Base-by-base conservation (phyloP, 2,797 vertebrate species). In the Lacerta viridis region DNA sequence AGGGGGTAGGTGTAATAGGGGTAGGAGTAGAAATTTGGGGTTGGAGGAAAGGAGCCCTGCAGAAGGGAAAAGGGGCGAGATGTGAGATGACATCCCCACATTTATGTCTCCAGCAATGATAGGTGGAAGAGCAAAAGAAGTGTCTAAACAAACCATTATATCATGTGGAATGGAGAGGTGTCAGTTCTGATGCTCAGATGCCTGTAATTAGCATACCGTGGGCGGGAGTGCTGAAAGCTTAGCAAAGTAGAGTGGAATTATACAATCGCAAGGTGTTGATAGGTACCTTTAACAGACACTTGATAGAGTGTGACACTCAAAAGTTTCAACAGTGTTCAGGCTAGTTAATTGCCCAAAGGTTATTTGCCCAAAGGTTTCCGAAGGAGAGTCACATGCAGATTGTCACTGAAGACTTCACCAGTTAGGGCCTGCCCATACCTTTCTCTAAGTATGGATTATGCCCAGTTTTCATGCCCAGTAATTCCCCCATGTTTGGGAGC, bases 111-210 rank as follows among this genome's bases (percentile, higher is more conserved):
- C 3, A 39, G 80, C 71, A 76, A 7, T 55, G 43, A 68, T 75
- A 68, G 39, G 61, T 68, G 55, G 25, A 59, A 68, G 33, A 85
- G 59, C 18, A 72, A n/a, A 36, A 39, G 27, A 75, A 4, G 46
- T 68, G 46, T 82, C 78, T 89, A 76, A 89, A 80, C 74, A 75
- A 85, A 43, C 9, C 25, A 75, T 83, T 68, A 85, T 75, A 50
- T 81, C 61, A 50, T n/a, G 8, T 27, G 27, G 17, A 41, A 81
- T 23, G 27, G 61, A 68, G 64, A 76, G 33, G 5, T 89, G 78
- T 55, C 59, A 41, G 11, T 76, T 82, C 17, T n/a, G 36, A 36
- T 23, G 29, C 46, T n/a, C 55, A 55, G 33, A 82, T 81, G 27
- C n/a, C 10, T 74, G 10, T 80, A 50, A 75, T 86, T 77, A 76